Evolutionary conservation across 2,797 vertebrate genomes (phyloP), one percentile per base, ranked within the genome.

Genomic region (Cynodonichthys magdalenae): DNA sequence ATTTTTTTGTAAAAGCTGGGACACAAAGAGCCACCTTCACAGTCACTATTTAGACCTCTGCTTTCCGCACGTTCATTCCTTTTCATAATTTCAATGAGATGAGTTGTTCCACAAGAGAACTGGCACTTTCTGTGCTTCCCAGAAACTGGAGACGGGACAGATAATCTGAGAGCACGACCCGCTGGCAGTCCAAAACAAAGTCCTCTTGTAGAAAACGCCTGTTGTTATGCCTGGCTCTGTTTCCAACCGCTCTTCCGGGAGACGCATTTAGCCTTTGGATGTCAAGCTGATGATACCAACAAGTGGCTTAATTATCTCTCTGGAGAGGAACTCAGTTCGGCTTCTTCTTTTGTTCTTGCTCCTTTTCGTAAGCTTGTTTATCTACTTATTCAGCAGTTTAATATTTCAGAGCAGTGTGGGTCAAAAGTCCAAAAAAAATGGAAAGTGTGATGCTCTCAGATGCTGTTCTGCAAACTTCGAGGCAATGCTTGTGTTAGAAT

Each of bases 291-390:
- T 71, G 75, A 87, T 69, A 75, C 79, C 77, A 82, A 82, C 84
- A 77, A 83, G 79, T 78, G 66, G 63, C 77, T 74, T 85, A 84
- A 90, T 87, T 80, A 82, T 75, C 42, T 75, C 87, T 78, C 74
- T 8, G 60, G 80, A 68, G 84, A 49, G 18, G 39, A 48, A 64
- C 48, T 63, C 63, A 28, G 56, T 66, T 72, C 24, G 56, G 3
- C 57, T 71, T 28, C 47, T 34, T 18, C 56, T 60, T 11, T 27
- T 4, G 4, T 46, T 53, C 65, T 27, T 58, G 36, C 66, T 50
- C 56, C 17, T 31, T 69, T 67, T 75, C 15, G 24, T 42, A 5
- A 31, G 31, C 31, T 31, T 31, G 34, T 44, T 56, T 6, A 17
- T 12, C 31, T 48, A 34, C n/a, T 28, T 60, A 60, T 28, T 59